phyloP scores from a whole-genome alignment of 2,797 vertebrate species.

The Oreochromis grahami region DNA sequence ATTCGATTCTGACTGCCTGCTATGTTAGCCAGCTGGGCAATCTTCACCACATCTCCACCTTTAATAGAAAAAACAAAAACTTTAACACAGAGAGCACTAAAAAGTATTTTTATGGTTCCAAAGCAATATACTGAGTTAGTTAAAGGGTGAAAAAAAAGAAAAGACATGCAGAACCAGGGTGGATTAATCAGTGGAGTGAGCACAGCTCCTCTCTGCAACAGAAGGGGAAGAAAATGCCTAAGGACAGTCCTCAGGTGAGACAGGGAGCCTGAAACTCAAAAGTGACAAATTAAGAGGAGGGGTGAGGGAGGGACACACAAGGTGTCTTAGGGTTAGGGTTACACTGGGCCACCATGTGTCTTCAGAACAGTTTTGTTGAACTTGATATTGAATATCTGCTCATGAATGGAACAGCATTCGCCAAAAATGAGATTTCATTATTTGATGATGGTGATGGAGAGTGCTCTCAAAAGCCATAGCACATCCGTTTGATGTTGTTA shows the following conservation, averaged over 20 bases:
- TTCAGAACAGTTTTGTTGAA: neutral
- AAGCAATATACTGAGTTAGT: conserved; percentile 69
- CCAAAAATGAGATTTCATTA: neutral
- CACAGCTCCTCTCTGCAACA: conserved; percentile 48
- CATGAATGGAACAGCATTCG: neutral
- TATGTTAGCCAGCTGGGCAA: conserved; percentile 85
- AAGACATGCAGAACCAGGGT: conserved; percentile 82
- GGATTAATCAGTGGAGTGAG: conserved; percentile 72
- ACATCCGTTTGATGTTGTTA: neutral
- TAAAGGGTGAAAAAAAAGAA: conserved; percentile 67
- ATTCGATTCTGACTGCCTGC: conserved; percentile 84
- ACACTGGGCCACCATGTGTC: neutral
- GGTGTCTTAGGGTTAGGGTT: neutral
- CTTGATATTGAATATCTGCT: neutral
- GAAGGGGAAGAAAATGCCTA: conserved; percentile 40
- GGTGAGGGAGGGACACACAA: neutral
- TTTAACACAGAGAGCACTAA: neutral
- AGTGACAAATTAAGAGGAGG: neutral
- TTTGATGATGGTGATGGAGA: neutral
- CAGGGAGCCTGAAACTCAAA: conserved; percentile 47
- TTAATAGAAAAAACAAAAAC: conserved; percentile 21
- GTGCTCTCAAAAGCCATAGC: neutral
- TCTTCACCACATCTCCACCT: conserved; percentile 92
- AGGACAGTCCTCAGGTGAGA: conserved; percentile 42
- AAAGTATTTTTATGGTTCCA: neutral